Conservation (phyloP, 2,797 vertebrate species). For the Macropus fuliginosus region DNA sequence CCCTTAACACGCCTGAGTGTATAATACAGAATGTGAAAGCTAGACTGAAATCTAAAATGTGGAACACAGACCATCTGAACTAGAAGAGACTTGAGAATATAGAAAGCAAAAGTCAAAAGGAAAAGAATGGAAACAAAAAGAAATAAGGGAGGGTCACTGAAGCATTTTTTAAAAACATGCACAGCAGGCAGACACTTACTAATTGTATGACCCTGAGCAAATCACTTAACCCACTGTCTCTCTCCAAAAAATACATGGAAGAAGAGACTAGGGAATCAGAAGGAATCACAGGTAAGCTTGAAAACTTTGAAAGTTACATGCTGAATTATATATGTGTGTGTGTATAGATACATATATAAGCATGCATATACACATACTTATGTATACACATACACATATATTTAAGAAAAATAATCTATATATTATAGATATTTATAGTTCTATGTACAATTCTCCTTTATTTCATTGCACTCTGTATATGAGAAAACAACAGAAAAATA, state of each 20-base stretch:
- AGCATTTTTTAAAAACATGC: neutral
- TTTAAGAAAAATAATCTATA: neutral
- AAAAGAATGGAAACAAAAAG: neutral
- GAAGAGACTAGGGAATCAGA: too few relatives aligned
- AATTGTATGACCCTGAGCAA: too few relatives aligned
- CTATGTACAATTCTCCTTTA: neutral
- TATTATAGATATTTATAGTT: neutral
- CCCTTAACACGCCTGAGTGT: neutral
- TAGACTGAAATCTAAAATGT: neutral
- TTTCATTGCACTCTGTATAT: neutral
- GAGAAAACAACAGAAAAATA: neutral
- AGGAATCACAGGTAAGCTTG: neutral
- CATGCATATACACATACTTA: too few relatives aligned
- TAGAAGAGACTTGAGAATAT: neutral
- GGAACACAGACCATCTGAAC: neutral
- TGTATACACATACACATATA: too few relatives aligned
- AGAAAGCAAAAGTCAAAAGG: neutral
- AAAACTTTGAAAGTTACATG: neutral
- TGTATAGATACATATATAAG: too few relatives aligned
- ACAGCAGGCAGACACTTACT: neutral
- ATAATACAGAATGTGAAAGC: neutral
- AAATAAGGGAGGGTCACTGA: neutral
- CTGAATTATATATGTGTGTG: too few relatives aligned
- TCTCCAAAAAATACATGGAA: too few relatives aligned
- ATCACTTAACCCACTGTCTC: too few relatives aligned